These are phyloP conservation scores for Leptinotarsa defecta DNA, from an alignment of 1,140 invertebrate species.

Conservation along the genomic window DNA sequence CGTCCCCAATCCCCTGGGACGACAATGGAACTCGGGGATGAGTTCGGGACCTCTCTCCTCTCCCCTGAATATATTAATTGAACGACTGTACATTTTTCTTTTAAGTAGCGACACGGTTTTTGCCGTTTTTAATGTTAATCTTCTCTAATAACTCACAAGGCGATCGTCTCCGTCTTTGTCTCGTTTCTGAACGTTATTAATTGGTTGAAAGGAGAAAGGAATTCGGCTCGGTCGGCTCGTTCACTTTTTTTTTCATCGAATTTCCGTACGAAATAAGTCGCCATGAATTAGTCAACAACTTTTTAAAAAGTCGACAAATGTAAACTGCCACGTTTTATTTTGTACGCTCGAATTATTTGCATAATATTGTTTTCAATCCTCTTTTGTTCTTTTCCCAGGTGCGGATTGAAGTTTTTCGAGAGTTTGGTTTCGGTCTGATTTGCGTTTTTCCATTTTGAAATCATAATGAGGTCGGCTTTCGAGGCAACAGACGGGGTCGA, in stretches of 20 bases:
- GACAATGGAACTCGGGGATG: slow-evolving; percentile 14
- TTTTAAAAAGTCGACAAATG: slow-evolving; percentile 50
- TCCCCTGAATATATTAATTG: slow-evolving; percentile 51
- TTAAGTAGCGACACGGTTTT: slow-evolving; percentile 47
- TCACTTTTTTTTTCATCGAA: slow-evolving; percentile 13
- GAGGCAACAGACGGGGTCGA: not conserved
- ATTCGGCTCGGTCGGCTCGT: slow-evolving; percentile 7
- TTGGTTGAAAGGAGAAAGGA: slow-evolving; percentile 17
- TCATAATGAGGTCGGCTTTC: not conserved
- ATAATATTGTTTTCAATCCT: slow-evolving; percentile 48
- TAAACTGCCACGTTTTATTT: slow-evolving; percentile 55
- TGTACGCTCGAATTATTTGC: slow-evolving; percentile 51
- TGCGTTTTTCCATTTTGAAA: slow-evolving; percentile 9
- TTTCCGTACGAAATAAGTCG: slow-evolving; percentile 39
- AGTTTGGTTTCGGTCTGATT: slow-evolving; percentile 14
- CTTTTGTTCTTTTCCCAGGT: slow-evolving; percentile 26
- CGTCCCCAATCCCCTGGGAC: not conserved
- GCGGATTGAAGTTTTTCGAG: slow-evolving; percentile 25
- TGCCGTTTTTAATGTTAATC: slow-evolving; percentile 46
- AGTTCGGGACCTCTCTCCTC: slow-evolving; percentile 19
- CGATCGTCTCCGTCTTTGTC: slow-evolving; percentile 29
- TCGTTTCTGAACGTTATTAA: slow-evolving; percentile 27
- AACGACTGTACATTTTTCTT: slow-evolving; percentile 51
- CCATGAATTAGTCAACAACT: slow-evolving; percentile 55
- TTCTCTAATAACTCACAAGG: slow-evolving; percentile 41